Evolutionary conservation across 1,140 invertebrate species (phyloP), one percentile per base, ranked within the genome.

Genomic region (Drosophila tropicalis): DNA sequence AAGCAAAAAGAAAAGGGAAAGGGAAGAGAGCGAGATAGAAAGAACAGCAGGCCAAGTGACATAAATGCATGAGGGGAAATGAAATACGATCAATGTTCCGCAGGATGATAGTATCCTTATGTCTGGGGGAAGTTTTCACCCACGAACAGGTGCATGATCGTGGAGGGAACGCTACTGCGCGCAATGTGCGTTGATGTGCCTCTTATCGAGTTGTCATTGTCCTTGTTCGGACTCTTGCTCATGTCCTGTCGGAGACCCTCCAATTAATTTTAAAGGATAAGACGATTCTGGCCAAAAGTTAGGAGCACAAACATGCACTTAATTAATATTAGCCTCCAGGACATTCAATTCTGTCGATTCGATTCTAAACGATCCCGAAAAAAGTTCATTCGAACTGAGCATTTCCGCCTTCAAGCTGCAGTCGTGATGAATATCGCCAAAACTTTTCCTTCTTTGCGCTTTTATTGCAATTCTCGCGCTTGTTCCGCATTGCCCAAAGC

Each of bases 161-260:
- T 29, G 63, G 56, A 39, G 54, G 79, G 58, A 79, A 57, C 60
- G 71, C 66, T 25, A 57, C 62, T 41, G 75, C 78, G 75, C 78
- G 66, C 78, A 90, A 90, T 87, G 83, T 81, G 79, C 79, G 79
- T 65, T 81, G 79, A 81, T 82, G 73, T 70, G 67, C 68, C 68
- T 72, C 86, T 90, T 90, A 90, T 90, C 86, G 87, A 90, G 82
- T 90, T 90, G 86, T 90, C 86, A 90, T 80, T 90, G 72, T 83
- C 60, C 76, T 76, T 67, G 51, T 40, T 58, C 77, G 74, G 76
- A 72, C 62, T 39, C 71, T 64, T 66, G 54, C 58, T 41, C 54
- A 64, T 66, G 17, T 13, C 57, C 39, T 40, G 74, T 51, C 17
- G 10, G 10, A 22, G 44, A 22, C 9, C 44, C 44, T 12, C 79